Evolutionary conservation across 2,113 vertebrate genomes (phyloP).

Genomic region (Strigops habroptila): DNA sequence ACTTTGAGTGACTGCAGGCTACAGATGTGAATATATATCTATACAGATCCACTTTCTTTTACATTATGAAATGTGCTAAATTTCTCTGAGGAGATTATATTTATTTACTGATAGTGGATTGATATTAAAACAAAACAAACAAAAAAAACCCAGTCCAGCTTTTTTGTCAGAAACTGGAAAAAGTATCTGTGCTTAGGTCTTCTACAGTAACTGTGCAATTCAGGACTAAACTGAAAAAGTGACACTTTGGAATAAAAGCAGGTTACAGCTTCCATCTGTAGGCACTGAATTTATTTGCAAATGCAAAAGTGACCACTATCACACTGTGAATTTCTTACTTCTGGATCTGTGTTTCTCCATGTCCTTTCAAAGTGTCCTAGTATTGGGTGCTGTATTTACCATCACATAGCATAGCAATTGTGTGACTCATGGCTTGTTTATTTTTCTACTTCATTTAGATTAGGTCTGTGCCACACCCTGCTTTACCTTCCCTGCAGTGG

Average conservation of each 20-base stretch:
- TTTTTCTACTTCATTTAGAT: background rate
- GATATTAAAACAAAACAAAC: background rate
- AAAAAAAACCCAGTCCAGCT: background rate
- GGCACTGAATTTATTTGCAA: background rate
- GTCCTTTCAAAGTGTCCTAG: background rate
- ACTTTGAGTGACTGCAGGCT: background rate
- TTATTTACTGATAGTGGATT: background rate
- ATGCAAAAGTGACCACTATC: background rate
- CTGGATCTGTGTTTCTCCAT: background rate
- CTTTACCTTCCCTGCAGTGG: background rate
- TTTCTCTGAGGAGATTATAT: background rate
- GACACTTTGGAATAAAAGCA: background rate
- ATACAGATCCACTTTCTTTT: background rate
- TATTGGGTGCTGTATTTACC: background rate
- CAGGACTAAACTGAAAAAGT: background rate
- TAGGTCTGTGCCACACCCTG: background rate
- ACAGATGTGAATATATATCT: background rate
- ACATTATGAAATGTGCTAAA: background rate
- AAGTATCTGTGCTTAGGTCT: background rate
- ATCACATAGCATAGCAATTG: background rate
- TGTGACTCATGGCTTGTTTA: background rate
- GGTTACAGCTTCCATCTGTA: background rate
- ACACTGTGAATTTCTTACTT: background rate
- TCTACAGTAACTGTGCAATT: background rate
- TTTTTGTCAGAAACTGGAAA: background rate